Percentiles rank a stretch among this genome's conserved stretches.
Conservation (phyloP, 2,113 vertebrate genomes). For the Passer domesticus region DNA sequence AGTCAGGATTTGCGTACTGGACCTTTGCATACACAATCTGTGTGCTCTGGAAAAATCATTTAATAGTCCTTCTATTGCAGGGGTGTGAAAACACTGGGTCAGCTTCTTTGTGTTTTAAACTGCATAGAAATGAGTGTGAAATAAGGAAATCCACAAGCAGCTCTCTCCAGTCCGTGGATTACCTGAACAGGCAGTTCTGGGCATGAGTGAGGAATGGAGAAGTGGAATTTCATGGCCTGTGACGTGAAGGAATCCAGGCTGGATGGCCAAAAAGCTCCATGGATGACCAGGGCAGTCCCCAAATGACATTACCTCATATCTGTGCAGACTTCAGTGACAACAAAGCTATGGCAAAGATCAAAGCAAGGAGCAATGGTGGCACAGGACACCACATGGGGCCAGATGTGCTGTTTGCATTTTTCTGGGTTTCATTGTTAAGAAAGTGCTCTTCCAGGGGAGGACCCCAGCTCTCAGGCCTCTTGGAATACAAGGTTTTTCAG, state of each 20-base stretch:
- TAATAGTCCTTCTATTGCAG: slow-evolving; percentile 22
- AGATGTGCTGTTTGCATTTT: background rate
- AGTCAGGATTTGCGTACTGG: slow-evolving; percentile 58
- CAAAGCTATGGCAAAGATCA: background rate
- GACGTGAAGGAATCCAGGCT: background rate
- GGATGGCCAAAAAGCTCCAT: background rate
- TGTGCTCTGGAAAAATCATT: slow-evolving; percentile 1
- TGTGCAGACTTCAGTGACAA: background rate
- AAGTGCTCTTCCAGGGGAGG: background rate
- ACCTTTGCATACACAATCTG: slow-evolving; percentile 59
- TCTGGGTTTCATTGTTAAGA: background rate
- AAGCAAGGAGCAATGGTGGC: background rate
- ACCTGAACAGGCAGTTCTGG: background rate
- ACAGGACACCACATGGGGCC: accelerated
- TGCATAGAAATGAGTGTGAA: slow-evolving; percentile 21
- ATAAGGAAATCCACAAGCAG: slow-evolving; percentile 30
- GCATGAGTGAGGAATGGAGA: background rate
- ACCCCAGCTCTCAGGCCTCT: slow-evolving; percentile 16
- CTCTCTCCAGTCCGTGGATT: background rate
- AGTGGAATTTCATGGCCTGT: background rate
- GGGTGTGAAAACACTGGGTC: slow-evolving; percentile 54
- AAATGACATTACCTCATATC: accelerated
- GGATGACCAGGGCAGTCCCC: background rate
- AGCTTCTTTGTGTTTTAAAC: slow-evolving; percentile 46
- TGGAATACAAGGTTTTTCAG: slow-evolving; percentile 40